These are phyloP conservation scores for Tribolium madens DNA, from an alignment of 1,140 invertebrate species.

Conservation along the genomic window DNA sequence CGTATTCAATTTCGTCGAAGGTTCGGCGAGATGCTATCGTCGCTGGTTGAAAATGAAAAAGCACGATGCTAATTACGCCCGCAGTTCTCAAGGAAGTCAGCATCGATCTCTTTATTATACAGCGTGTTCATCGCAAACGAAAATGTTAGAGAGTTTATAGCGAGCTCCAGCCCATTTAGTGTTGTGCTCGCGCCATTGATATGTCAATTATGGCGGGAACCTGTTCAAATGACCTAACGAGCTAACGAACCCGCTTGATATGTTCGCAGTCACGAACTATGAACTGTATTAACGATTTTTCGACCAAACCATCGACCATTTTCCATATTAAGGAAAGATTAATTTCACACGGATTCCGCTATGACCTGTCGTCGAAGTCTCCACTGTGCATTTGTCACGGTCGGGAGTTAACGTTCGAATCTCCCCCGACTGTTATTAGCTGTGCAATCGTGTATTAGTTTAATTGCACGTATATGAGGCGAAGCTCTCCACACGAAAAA, in stretches of 20 bases:
- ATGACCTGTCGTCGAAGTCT: background rate
- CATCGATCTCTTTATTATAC: conserved; percentile 30
- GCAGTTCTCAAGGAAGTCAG: conserved; percentile 31
- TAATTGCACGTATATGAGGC: conserved; percentile 25
- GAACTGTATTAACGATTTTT: conserved; percentile 28
- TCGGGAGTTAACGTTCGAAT: background rate
- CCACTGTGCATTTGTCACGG: background rate
- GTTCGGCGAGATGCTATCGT: conserved; percentile 24
- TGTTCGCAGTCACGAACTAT: conserved; percentile 41
- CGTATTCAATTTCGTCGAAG: conserved; percentile 30
- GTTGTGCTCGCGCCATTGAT: conserved; percentile 48
- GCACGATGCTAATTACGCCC: conserved; percentile 20
- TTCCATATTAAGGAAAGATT: conserved; percentile 8
- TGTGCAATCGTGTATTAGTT: conserved; percentile 23
- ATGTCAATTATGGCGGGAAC: conserved; percentile 49
- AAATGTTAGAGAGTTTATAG: conserved; percentile 51
- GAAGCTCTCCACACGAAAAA: conserved; percentile 6
- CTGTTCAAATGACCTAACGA: conserved; percentile 45
- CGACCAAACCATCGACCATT: background rate
- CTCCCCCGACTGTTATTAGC: background rate
- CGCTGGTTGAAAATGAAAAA: conserved; percentile 14
- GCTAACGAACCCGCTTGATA: conserved; percentile 39
- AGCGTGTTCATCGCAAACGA: conserved; percentile 33
- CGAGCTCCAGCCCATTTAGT: conserved; percentile 48
- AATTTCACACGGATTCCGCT: background rate